phyloP scores from a whole-genome alignment of 2,797 vertebrate genomes.

The Sebastes glaucus region DNA sequence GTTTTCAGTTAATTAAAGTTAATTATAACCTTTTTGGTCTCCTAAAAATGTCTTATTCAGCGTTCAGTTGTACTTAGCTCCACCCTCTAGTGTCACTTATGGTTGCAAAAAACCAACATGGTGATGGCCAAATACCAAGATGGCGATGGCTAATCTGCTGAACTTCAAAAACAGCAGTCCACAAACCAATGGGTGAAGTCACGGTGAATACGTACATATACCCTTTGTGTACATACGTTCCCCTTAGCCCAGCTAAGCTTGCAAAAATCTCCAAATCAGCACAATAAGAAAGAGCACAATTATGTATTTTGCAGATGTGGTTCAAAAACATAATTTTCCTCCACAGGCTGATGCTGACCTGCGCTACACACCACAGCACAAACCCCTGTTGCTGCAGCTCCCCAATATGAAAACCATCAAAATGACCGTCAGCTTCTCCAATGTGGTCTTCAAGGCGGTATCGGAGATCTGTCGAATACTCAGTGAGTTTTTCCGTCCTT shows the following conservation, averaged over 20 bases:
- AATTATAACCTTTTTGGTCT: too few species aligned
- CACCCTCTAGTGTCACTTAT: background rate
- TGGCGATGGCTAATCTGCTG: background rate
- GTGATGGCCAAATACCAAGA: background rate
- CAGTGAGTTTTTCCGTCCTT: slow-evolving; percentile 84
- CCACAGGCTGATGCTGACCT: slow-evolving; percentile 92
- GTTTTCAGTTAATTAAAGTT: background rate
- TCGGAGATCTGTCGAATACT: slow-evolving; percentile 91
- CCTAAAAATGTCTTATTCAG: background rate
- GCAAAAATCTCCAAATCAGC: background rate
- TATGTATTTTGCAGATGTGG: background rate
- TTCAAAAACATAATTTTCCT: background rate
- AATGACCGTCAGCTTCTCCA: slow-evolving; percentile 92
- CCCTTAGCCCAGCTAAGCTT: background rate
- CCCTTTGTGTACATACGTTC: background rate
- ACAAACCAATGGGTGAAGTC: background rate
- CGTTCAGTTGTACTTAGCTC: background rate
- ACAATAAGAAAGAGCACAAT: background rate
- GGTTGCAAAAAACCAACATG: background rate
- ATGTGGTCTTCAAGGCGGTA: slow-evolving; percentile 91
- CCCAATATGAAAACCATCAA: slow-evolving; percentile 93
- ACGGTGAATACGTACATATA: background rate
- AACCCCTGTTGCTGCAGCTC: slow-evolving; percentile 89
- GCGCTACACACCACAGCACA: slow-evolving; percentile 94
- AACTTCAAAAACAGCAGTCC: background rate